Base-by-base conservation (phyloP, 2,888 invertebrate genomes). In the Beris morrisii region DNA sequence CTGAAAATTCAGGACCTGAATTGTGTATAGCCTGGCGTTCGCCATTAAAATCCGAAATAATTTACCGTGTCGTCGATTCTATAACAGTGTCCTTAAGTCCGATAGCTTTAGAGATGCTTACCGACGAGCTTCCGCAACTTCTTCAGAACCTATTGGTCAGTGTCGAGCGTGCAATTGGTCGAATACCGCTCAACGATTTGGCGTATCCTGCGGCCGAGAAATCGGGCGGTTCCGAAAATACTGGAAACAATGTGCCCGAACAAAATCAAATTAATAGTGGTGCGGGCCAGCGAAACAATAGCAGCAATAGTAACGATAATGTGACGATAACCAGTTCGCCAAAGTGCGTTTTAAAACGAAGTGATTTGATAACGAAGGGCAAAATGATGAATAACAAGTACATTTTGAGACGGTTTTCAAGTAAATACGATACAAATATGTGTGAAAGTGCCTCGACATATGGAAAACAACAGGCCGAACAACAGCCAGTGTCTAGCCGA, bases 151-250 rank as follows among this genome's bases (percentile, higher is more conserved):
- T 89, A 64, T 81, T 89, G 58, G 85, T 89, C 63, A 86, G 87
- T 67, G 87, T 89, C 63, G 89, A 89, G 78, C 85, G 86, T 68
- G 87, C 87, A 71, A 87, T 89, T 74, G 87, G 87, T 74, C 82
- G 88, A 69, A 85, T 89, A 70, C 85, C 85, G 69, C 77, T 88
- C 71, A 88, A 88, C 78, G 87, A 87, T 72, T 78, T 88, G 66
- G 83, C 85, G 69, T 86, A 87, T 77, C 87, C 87, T 43, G 72
- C 85, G 82, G 76, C 82, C 82, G 63, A 83, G 82, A 72, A 82
- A 82, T 72, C 75, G 78, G 15, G 45, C 11, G 45, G 53, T 12
- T 11, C 32, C 3, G 55, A 64, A 13, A 61, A 61, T 46, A 48
- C 13, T n/a, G 48, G 22, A 5, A 46, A 4, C 13, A 15, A 44